Percentiles rank a stretch among this genome's conserved stretches.
Conservation (phyloP, 2,888 invertebrate genomes). For the Xiphydria camelus region DNA sequence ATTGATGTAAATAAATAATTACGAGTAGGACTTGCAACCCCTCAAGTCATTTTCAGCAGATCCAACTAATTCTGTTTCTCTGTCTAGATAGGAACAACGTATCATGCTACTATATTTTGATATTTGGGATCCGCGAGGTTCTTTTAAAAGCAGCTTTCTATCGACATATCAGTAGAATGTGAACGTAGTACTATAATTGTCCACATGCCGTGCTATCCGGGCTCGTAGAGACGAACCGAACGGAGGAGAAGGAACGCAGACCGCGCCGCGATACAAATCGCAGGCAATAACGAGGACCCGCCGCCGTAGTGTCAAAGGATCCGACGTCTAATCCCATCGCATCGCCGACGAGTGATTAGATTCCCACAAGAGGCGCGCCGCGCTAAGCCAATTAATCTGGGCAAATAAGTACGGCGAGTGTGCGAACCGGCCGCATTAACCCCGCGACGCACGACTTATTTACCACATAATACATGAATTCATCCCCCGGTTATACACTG, state of each 20-base stretch:
- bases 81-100: too few species aligned
- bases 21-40: too few species aligned
- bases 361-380: constrained; percentile 25
- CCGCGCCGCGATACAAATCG: constrained; percentile 17
- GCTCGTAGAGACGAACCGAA: neutral
- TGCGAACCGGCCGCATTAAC: constrained; percentile 31
- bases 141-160: too few species aligned
- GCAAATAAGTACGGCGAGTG: constrained; percentile 47
- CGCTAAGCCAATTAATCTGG: constrained; percentile 51
- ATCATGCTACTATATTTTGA: too few species aligned
- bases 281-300: constrained; percentile 12
- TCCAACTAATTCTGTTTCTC: too few species aligned
- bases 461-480: constrained; percentile 39
- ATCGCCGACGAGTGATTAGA: constrained; percentile 19
- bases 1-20: too few species aligned
- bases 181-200: too few species aligned
- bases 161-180: too few species aligned
- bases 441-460: constrained; percentile 44
- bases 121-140: too few species aligned
- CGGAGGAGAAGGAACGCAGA: neutral
- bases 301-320: too few species aligned
- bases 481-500: constrained; percentile 27
- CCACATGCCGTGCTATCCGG: too few species aligned
- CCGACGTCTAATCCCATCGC: neutral
- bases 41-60: too few species aligned